These are phyloP conservation scores for Hoplostethus atlanticus DNA, from an alignment of 2,797 vertebrate genomes.

Conservation along the genomic window DNA sequence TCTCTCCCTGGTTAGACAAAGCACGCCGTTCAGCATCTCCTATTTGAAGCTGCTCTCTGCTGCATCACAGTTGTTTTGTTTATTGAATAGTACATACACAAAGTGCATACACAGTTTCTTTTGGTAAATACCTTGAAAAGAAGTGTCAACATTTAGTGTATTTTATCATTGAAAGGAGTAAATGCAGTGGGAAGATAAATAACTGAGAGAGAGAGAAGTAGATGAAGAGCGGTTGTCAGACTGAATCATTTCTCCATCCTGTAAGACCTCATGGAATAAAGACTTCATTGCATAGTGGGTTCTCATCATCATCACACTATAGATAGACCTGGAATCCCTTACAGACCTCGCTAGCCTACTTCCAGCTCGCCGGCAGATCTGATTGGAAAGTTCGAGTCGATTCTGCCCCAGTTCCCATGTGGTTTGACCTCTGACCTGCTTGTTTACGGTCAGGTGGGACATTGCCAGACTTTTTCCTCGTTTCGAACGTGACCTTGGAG, in stretches of 20 bases:
- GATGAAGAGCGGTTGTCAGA: conserved; percentile 60
- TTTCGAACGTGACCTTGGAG: conserved; percentile 44
- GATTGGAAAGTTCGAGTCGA: conserved; percentile 26
- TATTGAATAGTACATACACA: no score
- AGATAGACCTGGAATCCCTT: conserved; percentile 71
- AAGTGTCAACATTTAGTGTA: no score
- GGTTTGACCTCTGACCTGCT: conserved; percentile 47
- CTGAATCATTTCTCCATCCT: conserved; percentile 66
- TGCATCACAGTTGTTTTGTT: no score
- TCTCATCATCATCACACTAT: conserved; percentile 58
- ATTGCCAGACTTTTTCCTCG: not conserved
- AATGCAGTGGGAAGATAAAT: not conserved
- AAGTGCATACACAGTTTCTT: no score
- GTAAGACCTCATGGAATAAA: conserved; percentile 61
- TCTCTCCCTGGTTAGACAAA: no score
- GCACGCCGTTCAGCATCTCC: no score
- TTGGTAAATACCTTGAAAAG: no score
- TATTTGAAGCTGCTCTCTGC: no score
- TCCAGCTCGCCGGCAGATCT: conserved; percentile 40
- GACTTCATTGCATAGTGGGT: conserved; percentile 52
- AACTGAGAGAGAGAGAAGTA: conserved; percentile 36
- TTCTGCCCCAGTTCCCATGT: not conserved
- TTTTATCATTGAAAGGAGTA: not conserved
- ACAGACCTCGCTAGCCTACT: conserved; percentile 59
- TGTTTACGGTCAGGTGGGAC: conserved; percentile 33